Conservation (phyloP, 64 coral and sea anemone genomes). For the Anthopleura sola region DNA sequence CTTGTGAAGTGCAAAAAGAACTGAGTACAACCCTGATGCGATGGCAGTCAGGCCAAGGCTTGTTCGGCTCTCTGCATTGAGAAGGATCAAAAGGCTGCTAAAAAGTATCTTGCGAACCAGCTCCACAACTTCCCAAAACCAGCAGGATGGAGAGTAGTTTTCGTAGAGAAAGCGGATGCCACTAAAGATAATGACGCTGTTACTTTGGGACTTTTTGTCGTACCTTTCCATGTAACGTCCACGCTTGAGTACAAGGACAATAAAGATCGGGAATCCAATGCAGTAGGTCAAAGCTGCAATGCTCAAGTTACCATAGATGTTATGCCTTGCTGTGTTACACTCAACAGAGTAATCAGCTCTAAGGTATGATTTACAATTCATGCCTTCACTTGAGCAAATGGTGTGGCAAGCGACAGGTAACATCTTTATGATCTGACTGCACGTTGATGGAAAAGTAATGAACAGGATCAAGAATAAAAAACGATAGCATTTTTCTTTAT, state of each 20-base stretch:
- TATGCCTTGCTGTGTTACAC: neutral
- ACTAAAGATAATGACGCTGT: neutral
- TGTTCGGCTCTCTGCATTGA: conserved; percentile 18
- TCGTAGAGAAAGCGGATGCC: conserved; percentile 10
- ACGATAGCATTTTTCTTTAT: neutral
- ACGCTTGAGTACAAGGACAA: neutral
- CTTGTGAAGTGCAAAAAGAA: conserved; percentile 38
- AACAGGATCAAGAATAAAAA: conserved; percentile 1
- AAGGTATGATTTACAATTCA: neutral
- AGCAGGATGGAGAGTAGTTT: neutral
- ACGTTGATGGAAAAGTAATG: neutral
- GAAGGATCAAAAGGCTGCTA: conserved; percentile 7
- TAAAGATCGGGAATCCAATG: neutral
- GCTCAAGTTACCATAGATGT: neutral
- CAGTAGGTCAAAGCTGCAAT: neutral
- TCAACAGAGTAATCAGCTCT: conserved; percentile 1
- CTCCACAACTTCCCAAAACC: conserved; percentile 50
- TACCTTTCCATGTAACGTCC: too few relatives aligned
- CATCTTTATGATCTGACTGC: neutral
- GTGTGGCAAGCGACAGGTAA: too few relatives aligned
- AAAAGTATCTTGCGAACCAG: conserved; percentile 30
- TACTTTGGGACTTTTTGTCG: neutral
- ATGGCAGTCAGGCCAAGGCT: conserved; percentile 24
- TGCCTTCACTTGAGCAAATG: neutral
- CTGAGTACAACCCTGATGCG: conserved; percentile 26